A percentile compares a stretch with the other conserved stretches of the same genome.
phyloP scores from a whole-genome alignment of 2,113 vertebrate genomes.

The Anguilla rostrata region DNA sequence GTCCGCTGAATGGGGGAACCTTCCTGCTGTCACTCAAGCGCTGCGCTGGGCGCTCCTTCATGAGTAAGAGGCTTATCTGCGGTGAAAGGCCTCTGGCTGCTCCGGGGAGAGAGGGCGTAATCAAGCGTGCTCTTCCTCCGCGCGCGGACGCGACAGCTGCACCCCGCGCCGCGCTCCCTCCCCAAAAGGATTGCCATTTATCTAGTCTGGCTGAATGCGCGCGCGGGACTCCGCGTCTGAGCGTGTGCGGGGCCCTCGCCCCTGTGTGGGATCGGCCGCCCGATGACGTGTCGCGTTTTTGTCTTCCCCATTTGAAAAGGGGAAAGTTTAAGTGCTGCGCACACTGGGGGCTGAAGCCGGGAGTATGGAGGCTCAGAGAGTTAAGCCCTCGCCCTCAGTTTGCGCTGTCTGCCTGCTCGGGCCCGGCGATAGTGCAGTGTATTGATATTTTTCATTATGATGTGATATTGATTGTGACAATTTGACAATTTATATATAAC shows the following conservation, averaged over 20 bases:
- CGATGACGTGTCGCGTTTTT: conserved; percentile 68
- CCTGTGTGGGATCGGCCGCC: conserved; percentile 56
- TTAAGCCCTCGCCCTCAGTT: conserved; percentile 55
- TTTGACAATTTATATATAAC: too few species aligned
- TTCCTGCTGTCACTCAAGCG: conserved; percentile 99
- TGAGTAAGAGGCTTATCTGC: conserved; percentile 99
- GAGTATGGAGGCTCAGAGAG: conserved; percentile 40
- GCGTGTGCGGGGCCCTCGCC: conserved; percentile 58
- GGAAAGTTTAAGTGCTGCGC: conserved; percentile 75
- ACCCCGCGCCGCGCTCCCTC: conserved; percentile 68
- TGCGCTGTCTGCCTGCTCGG: conserved; percentile 22
- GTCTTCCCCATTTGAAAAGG: conserved; percentile 70
- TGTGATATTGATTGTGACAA: too few species aligned
- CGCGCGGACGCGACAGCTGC: conserved; percentile 91
- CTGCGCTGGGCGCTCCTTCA: conserved; percentile 98
- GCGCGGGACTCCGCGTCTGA: conserved; percentile 66
- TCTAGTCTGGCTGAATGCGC: conserved; percentile 89
- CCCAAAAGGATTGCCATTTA: conserved; percentile 89
- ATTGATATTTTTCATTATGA: too few species aligned
- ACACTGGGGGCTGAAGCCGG: conserved; percentile 58
- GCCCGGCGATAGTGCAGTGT: not conserved
- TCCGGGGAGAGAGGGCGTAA: conserved; percentile 99
- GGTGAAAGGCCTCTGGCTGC: conserved; percentile 98
- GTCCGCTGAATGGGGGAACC: conserved; percentile 99
- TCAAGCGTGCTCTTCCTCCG: conserved; percentile 99